phyloP scores from a whole-genome alignment of 92 coral and sea anemone genomes.

The Isaurus tuberculatus region DNA sequence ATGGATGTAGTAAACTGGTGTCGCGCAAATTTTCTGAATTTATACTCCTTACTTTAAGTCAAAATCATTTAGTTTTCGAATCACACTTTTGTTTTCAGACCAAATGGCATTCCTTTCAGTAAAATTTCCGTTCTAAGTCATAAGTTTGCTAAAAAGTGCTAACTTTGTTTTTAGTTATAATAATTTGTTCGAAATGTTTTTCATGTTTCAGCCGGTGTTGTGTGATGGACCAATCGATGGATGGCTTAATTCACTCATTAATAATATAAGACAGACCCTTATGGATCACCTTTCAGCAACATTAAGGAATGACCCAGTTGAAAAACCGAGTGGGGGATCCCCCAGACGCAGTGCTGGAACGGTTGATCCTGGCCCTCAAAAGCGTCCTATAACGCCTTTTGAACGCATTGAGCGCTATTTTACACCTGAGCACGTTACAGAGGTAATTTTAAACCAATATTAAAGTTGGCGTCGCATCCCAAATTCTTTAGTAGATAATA shows the following conservation, averaged over 20 bases:
- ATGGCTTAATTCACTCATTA: conserved; percentile 79
- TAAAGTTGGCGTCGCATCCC: neutral
- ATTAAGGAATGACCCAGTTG: conserved; percentile 47
- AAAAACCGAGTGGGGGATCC: neutral
- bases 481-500: neutral
- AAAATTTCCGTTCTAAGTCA: too few species aligned
- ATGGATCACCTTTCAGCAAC: conserved; percentile 72
- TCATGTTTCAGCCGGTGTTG: conserved; percentile 69
- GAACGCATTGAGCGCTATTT: conserved; percentile 67
- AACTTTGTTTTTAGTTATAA: neutral
- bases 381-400: conserved; percentile 59
- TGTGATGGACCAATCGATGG: conserved; percentile 96
- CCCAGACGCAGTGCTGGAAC: conserved; percentile 28
- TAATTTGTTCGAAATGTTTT: neutral
- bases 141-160: too few species aligned
- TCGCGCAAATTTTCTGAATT: too few species aligned
- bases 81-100: too few species aligned
- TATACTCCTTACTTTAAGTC: too few species aligned
- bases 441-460: conserved; percentile 31
- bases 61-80: too few species aligned
- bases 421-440: conserved; percentile 72
- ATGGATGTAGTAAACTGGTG: too few species aligned
- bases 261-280: conserved; percentile 73
- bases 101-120: too few species aligned
- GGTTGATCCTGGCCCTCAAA: conserved; percentile 42